Conservation (phyloP, 1,140 invertebrate species). For the Zaprionus camerounensis region DNA sequence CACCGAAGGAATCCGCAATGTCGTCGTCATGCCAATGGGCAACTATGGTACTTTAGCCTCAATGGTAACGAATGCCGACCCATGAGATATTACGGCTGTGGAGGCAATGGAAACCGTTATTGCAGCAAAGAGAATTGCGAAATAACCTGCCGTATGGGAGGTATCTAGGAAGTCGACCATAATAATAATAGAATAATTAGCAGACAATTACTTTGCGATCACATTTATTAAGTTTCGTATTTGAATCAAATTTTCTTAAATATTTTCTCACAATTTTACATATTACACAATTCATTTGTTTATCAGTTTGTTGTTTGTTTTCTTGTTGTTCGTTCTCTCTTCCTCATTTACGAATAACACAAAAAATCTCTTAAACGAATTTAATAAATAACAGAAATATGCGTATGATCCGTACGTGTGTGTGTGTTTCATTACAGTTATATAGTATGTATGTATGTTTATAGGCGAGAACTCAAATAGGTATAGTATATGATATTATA, state of each 20-base stretch:
- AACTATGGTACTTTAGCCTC: slow-evolving; percentile 18
- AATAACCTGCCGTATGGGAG: not conserved
- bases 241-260: slow-evolving; percentile 81
- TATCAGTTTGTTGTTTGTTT: slow-evolving; percentile 41
- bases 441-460: slow-evolving; percentile 28
- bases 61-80: slow-evolving; percentile 1
- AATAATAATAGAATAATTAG: too few species aligned
- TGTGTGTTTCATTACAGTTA: slow-evolving; percentile 56
- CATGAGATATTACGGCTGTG: slow-evolving; percentile 22
- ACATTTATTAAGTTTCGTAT: slow-evolving; percentile 83
- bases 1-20: not conserved
- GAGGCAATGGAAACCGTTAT: slow-evolving; percentile 28
- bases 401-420: slow-evolving; percentile 63
- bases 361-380: slow-evolving; percentile 79
- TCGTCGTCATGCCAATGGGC: not conserved
- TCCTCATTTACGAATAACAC: slow-evolving; percentile 67
- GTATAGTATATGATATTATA: slow-evolving; percentile 70
- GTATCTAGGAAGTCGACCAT: not conserved
- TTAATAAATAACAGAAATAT: slow-evolving; percentile 82
- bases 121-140: slow-evolving; percentile 10
- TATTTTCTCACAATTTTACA: slow-evolving; percentile 79
- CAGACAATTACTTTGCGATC: slow-evolving; percentile 70
- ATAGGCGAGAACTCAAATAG: slow-evolving; percentile 64
- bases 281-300: slow-evolving; percentile 78
- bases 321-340: slow-evolving; percentile 56